These are phyloP conservation scores for Psammodynastes pulverulentus DNA, from an alignment of 2,113 vertebrate genomes.

Conservation along the genomic window DNA sequence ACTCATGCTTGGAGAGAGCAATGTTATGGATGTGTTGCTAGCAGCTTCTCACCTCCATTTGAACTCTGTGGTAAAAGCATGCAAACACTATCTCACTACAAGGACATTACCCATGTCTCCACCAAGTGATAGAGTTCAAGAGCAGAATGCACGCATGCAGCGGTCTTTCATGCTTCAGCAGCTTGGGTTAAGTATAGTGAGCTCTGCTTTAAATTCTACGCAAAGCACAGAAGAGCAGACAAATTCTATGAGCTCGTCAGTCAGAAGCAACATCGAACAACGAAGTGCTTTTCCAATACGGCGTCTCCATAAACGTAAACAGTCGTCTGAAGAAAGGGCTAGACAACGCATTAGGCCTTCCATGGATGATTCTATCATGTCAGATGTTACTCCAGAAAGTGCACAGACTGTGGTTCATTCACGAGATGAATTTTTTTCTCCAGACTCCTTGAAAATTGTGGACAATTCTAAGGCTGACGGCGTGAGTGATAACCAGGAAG, in stretches of 20 bases:
- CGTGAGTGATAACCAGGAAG: constrained; percentile 66
- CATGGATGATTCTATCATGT: constrained; percentile 71
- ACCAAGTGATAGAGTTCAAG: constrained; percentile 74
- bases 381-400: constrained; percentile 57
- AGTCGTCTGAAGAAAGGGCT: constrained; percentile 82
- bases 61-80: constrained; percentile 95
- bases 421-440: constrained; percentile 78
- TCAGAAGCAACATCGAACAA: constrained; percentile 77
- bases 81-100: constrained; percentile 96
- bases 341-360: constrained; percentile 79
- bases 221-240: constrained; percentile 69
- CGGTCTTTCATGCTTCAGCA: constrained; percentile 95
- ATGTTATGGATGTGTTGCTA: constrained; percentile 94
- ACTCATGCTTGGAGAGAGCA: constrained; percentile 95
- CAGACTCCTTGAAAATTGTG: constrained; percentile 87
- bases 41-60: constrained; percentile 95
- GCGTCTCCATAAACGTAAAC: constrained; percentile 91
- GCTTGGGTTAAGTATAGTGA: constrained; percentile 91
- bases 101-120: constrained; percentile 90
- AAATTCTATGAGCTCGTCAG: constrained; percentile 57
- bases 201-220: constrained; percentile 80
- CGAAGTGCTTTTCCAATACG: constrained; percentile 82
- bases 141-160: constrained; percentile 84
- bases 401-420: constrained; percentile 65
- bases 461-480: constrained; percentile 79